Percentiles rank a stretch among this genome's conserved stretches.
Conservation (phyloP, 2,888 invertebrate species). For the Galeopsomyia nigrocyanea region DNA sequence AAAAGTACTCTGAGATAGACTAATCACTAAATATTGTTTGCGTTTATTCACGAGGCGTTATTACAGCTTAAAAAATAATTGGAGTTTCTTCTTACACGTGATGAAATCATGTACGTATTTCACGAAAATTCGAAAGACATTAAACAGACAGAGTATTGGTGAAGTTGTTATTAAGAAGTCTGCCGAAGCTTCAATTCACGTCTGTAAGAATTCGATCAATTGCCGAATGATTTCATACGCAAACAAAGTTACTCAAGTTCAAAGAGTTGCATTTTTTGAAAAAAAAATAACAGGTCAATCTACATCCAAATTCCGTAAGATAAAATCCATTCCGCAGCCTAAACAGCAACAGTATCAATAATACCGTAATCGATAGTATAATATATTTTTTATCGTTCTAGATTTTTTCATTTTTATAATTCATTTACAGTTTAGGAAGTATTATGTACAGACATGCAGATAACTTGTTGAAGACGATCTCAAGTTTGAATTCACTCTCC, state of each 20-base stretch:
- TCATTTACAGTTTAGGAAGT: not conserved
- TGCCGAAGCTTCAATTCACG: no score
- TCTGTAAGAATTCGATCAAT: no score
- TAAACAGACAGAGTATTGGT: conserved; percentile 22
- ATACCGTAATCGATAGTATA: conserved; percentile 3
- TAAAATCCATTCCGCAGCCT: conserved; percentile 24
- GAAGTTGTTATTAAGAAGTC: conserved; percentile 1
- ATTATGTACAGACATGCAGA: conserved; percentile 12
- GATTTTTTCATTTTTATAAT: not conserved
- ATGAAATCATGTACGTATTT: no score
- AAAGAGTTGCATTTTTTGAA: no score
- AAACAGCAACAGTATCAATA: conserved; percentile 19
- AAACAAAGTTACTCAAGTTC: no score
- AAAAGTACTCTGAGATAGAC: conserved; percentile 10
- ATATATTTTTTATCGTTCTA: not conserved
- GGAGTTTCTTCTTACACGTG: conserved; percentile 12
- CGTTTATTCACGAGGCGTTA: conserved; percentile 16
- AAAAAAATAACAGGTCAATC: no score
- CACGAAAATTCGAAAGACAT: conserved; percentile 38
- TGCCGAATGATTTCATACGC: no score
- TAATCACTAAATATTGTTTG: not conserved
- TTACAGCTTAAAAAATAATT: conserved; percentile 25
- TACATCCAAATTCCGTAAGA: no score
- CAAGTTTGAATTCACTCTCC: not conserved
- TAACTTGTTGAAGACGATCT: conserved; percentile 11